Conservation (phyloP, 1,140 invertebrate species). For the Mactra quadrangularis region DNA sequence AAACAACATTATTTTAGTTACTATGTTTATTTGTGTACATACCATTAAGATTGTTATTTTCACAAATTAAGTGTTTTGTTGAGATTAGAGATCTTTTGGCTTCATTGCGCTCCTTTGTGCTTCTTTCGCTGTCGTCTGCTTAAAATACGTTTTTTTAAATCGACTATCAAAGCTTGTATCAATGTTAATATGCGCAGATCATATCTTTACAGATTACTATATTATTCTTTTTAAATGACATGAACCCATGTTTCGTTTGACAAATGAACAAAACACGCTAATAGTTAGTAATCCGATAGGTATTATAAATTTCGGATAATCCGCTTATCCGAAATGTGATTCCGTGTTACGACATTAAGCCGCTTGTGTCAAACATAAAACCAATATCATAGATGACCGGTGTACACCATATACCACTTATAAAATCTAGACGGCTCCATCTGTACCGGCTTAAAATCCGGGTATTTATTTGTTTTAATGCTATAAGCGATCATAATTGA, state of each 20-base stretch:
- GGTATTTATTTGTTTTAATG: background rate
- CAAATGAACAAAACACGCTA: background rate
- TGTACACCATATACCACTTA: background rate
- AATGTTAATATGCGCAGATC: no score
- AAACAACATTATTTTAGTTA: no score
- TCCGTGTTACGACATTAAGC: constrained; percentile 38
- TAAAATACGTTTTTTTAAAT: no score
- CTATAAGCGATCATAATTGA: background rate
- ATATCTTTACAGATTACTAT: background rate
- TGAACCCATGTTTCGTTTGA: background rate
- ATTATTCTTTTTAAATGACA: background rate
- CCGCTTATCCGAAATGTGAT: constrained; percentile 40
- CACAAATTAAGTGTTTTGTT: no score
- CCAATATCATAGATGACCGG: constrained; percentile 1
- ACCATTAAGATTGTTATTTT: no score
- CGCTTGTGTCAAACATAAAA: constrained; percentile 36
- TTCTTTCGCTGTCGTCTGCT: no score
- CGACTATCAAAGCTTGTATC: no score
- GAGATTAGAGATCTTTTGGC: no score
- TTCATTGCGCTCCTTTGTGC: no score
- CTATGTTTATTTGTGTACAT: no score
- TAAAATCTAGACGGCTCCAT: constrained; percentile 1
- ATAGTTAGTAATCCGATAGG: background rate
- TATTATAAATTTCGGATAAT: constrained; percentile 9
- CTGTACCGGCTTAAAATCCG: background rate